These are phyloP conservation scores for Villa cingulata DNA, from an alignment of 2,888 invertebrate species.

Conservation along the genomic window DNA sequence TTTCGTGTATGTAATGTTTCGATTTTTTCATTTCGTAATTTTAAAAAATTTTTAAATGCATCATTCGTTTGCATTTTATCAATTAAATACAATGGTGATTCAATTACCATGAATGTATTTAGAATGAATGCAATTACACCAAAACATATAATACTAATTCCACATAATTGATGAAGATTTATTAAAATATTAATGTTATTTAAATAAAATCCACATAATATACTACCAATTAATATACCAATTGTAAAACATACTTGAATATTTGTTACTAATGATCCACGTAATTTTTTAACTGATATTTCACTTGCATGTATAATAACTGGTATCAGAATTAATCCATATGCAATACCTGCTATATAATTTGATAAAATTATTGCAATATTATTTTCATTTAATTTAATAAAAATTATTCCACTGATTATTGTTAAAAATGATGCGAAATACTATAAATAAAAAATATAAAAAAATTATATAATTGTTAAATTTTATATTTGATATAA, in stretches of 20 bases:
- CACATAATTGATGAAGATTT: not conserved
- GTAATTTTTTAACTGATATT: constrained; percentile 5
- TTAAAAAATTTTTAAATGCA: constrained; percentile 5
- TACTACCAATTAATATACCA: not conserved
- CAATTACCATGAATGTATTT: constrained; percentile 3
- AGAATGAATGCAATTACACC: not conserved
- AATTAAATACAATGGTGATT: constrained; percentile 8
- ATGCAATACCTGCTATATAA: constrained; percentile 6
- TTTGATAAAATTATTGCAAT: constrained; percentile 1
- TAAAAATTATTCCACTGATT: not conserved
- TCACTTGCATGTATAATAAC: constrained; percentile 10
- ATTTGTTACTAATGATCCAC: constrained; percentile 5
- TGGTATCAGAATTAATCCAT: constrained; percentile 9
- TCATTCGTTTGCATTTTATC: constrained; percentile 2
- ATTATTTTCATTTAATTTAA: not conserved
- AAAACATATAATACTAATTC: constrained; percentile 2
- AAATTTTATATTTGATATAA: not conserved
- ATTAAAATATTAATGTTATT: not conserved
- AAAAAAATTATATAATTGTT: not conserved
- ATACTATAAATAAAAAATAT: constrained; percentile 4
- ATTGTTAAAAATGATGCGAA: not conserved
- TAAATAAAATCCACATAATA: not conserved
- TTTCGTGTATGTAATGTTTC: constrained; percentile 2
- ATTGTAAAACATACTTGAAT: constrained; percentile 3
- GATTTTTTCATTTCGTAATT: constrained; percentile 6